Percentiles rank a stretch among this genome's conserved stretches.
phyloP scores from a whole-genome alignment of 2,888 invertebrate species.

The Odontomyia ornata region DNA sequence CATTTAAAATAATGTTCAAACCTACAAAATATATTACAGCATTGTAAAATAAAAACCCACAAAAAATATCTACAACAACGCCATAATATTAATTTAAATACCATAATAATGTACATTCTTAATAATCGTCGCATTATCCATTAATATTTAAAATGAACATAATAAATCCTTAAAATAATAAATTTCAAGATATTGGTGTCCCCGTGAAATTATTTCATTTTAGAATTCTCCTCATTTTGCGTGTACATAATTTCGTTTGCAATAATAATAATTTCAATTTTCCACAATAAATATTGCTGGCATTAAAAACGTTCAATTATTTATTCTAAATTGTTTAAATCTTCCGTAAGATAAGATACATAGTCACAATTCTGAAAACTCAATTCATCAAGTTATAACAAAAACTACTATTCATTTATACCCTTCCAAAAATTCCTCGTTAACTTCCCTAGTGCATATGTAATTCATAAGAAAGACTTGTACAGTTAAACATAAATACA shows the following conservation, averaged over 20 bases:
- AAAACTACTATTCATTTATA: not conserved
- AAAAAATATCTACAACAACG: constrained; percentile 23
- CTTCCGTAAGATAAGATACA: not conserved
- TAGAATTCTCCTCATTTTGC: no score
- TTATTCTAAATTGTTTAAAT: no score
- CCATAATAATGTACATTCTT: constrained; percentile 21
- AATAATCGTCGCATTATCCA: constrained; percentile 8
- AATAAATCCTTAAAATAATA: not conserved
- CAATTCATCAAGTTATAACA: not conserved
- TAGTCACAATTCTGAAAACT: not conserved
- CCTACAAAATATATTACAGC: no score
- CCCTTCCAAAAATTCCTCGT: not conserved
- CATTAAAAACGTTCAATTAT: no score
- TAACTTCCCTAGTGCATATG: not conserved
- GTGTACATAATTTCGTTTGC: not conserved
- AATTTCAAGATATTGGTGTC: no score
- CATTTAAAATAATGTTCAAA: no score
- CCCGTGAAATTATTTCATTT: no score
- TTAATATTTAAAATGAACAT: not conserved
- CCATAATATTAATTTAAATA: constrained; percentile 29
- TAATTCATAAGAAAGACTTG: constrained; percentile 9
- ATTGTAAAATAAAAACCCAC: not conserved
- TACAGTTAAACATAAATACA: not conserved
- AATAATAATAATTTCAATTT: no score
- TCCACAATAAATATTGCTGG: no score